Conservation (phyloP, 2,888 invertebrate genomes). For the Nomada fucata region DNA sequence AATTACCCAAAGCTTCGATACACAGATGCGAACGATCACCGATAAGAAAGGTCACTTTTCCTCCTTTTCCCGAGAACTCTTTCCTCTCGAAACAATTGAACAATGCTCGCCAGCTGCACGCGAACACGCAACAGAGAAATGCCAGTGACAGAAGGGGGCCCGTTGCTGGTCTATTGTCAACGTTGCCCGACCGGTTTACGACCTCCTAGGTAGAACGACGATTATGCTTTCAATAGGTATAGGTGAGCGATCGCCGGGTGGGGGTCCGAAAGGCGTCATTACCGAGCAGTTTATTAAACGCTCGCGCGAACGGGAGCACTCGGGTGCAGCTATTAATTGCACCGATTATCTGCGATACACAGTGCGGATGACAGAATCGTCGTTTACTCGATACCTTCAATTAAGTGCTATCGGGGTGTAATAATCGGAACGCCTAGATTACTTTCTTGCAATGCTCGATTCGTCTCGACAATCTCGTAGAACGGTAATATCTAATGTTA, state of each 20-base stretch:
- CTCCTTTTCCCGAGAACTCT: slow-evolving; percentile 1
- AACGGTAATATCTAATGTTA: too few relatives aligned
- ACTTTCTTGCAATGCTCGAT: background rate
- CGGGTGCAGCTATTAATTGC: slow-evolving; percentile 59
- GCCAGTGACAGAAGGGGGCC: slow-evolving; percentile 18
- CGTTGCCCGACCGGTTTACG: slow-evolving; percentile 59
- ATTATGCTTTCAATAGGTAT: slow-evolving; percentile 46
- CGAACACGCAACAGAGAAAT: background rate
- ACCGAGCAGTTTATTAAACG: slow-evolving; percentile 55
- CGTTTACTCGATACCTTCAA: slow-evolving; percentile 55
- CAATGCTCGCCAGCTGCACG: slow-evolving; percentile 28
- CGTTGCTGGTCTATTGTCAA: slow-evolving; percentile 56
- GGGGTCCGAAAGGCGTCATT: slow-evolving; percentile 36
- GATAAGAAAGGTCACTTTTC: slow-evolving; percentile 64
- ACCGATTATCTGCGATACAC: slow-evolving; percentile 42
- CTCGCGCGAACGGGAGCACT: background rate
- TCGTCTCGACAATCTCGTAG: background rate
- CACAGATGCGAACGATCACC: slow-evolving; percentile 48
- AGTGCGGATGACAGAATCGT: slow-evolving; percentile 23
- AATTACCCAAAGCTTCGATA: slow-evolving; percentile 19
- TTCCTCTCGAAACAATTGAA: slow-evolving; percentile 47
- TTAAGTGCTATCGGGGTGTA: slow-evolving; percentile 41
- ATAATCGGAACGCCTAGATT: slow-evolving; percentile 36
- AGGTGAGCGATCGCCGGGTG: background rate
- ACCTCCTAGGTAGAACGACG: slow-evolving; percentile 56